Evolutionary conservation across 2,888 invertebrate species (phyloP).

Genomic region (Agrypnus murinus): DNA sequence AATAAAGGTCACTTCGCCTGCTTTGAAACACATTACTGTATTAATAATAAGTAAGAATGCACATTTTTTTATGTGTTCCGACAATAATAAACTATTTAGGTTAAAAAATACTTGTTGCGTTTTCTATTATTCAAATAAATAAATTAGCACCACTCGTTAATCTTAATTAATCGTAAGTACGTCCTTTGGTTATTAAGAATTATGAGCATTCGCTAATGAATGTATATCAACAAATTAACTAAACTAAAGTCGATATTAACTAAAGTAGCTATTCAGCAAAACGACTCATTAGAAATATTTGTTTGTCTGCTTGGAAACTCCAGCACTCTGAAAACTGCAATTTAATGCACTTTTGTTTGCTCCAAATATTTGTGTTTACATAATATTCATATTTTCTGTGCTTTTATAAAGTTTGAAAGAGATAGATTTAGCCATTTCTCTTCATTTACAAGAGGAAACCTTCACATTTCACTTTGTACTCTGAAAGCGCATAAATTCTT

Average conservation of each 20-base stretch:
- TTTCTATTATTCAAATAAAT: conserved; percentile 30
- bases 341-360: too few species aligned
- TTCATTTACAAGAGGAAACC: background rate
- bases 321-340: too few species aligned
- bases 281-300: conserved; percentile 10
- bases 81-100: conserved; percentile 11
- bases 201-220: conserved; percentile 6
- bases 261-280: background rate
- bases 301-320: too few species aligned
- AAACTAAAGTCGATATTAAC: too few species aligned
- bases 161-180: conserved; percentile 16
- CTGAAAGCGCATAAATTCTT: background rate
- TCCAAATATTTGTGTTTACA: too few species aligned
- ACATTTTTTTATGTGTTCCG: conserved; percentile 1
- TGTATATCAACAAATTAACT: conserved; percentile 3
- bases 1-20: too few species aligned
- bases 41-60: background rate
- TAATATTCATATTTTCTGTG: background rate
- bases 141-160: conserved; percentile 4
- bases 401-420: background rate
- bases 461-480: background rate
- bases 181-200: conserved; percentile 21
- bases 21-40: background rate
- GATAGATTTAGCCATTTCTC: background rate
- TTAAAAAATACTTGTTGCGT: background rate